Conservation (phyloP, 2,113 vertebrate genomes). For the Arothron firmamentum region DNA sequence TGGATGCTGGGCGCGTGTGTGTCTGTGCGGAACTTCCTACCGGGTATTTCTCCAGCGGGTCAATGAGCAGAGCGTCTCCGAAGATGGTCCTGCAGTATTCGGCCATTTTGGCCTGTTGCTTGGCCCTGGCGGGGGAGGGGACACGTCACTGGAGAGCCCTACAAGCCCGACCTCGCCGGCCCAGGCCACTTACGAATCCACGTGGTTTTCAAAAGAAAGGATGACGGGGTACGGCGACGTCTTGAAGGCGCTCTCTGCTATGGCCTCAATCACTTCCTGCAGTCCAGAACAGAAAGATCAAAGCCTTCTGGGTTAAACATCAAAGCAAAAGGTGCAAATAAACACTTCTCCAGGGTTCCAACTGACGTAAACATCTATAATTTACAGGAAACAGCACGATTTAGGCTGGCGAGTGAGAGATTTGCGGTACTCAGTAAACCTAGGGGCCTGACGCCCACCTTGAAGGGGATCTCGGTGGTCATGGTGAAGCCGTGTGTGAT, state of each 20-base stretch:
- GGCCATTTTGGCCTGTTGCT: conserved; percentile 90
- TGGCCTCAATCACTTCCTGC: conserved; percentile 88
- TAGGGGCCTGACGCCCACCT: conserved; percentile 53
- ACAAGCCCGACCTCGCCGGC: background rate
- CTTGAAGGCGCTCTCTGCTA: conserved; percentile 88
- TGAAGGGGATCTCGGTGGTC: conserved; percentile 89
- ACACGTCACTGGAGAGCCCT: background rate
- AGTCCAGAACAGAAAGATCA: conserved; percentile 1
- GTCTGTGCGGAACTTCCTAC: conserved; percentile 56
- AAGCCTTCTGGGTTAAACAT: background rate
- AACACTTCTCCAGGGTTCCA: background rate
- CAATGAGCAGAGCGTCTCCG: conserved; percentile 83
- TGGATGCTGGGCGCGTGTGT: too few species aligned
- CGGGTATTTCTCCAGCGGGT: conserved; percentile 86
- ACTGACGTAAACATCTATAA: background rate
- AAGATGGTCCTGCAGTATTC: conserved; percentile 89
- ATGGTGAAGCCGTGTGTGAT: conserved; percentile 94
- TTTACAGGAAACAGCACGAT: too few species aligned
- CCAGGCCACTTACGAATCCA: conserved; percentile 84
- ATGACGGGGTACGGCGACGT: conserved; percentile 84
- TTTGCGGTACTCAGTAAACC: background rate
- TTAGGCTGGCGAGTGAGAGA: background rate
- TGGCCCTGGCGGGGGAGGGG: conserved; percentile 67
- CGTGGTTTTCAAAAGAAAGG: conserved; percentile 91
- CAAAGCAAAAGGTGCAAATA: background rate